Percentiles rank a stretch among this genome's conserved stretches.
Evolutionary conservation across 1,140 invertebrate genomes (phyloP).

Genomic region (Delia radicum): DNA sequence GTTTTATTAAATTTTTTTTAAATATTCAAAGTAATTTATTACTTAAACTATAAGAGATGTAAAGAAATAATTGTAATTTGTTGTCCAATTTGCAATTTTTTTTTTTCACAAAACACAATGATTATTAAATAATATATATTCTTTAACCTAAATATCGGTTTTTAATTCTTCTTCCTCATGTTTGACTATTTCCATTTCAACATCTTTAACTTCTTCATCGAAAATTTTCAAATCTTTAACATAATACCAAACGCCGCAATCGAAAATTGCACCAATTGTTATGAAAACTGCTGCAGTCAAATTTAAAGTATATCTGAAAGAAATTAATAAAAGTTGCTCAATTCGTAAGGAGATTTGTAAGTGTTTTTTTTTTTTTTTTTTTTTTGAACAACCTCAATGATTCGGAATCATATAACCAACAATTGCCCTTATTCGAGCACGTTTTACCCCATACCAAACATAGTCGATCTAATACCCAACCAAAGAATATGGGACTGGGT

Average conservation of each 20-base stretch:
- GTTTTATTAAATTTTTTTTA: too few relatives aligned
- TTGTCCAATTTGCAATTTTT: too few relatives aligned
- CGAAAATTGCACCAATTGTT: slow-evolving; percentile 65
- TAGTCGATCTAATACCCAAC: slow-evolving; percentile 68
- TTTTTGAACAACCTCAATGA: slow-evolving; percentile 67
- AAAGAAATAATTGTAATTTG: too few relatives aligned
- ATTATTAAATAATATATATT: too few relatives aligned
- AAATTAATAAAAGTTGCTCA: neutral
- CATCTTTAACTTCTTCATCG: slow-evolving; percentile 63
- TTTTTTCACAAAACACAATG: too few relatives aligned
- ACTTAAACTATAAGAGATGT: too few relatives aligned
- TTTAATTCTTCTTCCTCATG: slow-evolving; percentile 52
- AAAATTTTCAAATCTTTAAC: slow-evolving; percentile 71
- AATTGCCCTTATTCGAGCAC: slow-evolving; percentile 70
- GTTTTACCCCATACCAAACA: slow-evolving; percentile 76
- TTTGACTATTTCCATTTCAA: slow-evolving; percentile 51
- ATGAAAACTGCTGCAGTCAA: slow-evolving; percentile 68
- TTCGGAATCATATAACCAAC: slow-evolving; percentile 71
- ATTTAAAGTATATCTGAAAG: slow-evolving; percentile 61
- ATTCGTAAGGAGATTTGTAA: neutral
- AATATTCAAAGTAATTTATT: too few relatives aligned
- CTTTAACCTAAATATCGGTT: slow-evolving; percentile 49
- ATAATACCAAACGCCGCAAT: slow-evolving; percentile 68
- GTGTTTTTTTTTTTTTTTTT: too few relatives aligned
- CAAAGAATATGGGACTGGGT: slow-evolving; percentile 72